These are phyloP conservation scores for Philaethria dido DNA, from an alignment of 2,888 invertebrate genomes.

Conservation along the genomic window DNA sequence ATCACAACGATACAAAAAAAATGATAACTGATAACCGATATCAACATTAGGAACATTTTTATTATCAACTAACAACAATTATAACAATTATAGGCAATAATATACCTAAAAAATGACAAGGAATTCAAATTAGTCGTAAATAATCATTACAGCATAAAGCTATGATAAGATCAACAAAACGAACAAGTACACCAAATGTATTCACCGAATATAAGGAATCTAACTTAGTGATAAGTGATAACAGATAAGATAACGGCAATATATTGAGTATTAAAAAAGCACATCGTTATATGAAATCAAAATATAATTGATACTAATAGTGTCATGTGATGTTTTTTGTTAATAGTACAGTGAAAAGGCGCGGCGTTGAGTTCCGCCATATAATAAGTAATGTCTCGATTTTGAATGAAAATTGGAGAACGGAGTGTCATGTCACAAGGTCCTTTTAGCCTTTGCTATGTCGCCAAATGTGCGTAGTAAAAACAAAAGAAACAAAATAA, in stretches of 20 bases:
- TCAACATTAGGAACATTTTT: background rate
- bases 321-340: background rate
- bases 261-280: constrained; percentile 14
- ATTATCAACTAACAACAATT: background rate
- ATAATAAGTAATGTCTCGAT: no score
- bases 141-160: background rate
- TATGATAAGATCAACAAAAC: constrained; percentile 3
- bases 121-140: constrained; percentile 8
- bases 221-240: constrained; percentile 13
- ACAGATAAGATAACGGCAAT: constrained; percentile 21
- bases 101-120: background rate
- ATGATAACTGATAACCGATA: no score
- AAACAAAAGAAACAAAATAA: no score
- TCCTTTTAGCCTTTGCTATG: no score
- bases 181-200: constrained; percentile 13
- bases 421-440: no score
- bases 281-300: constrained; percentile 9
- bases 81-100: background rate
- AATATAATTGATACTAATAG: background rate
- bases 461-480: no score
- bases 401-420: no score
- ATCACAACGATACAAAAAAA: no score
- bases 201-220: constrained; percentile 10
- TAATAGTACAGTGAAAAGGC: no score
- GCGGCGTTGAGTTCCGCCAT: no score